Conservation (phyloP, 2,888 invertebrate species). For the Callosobruchus maculatus region DNA sequence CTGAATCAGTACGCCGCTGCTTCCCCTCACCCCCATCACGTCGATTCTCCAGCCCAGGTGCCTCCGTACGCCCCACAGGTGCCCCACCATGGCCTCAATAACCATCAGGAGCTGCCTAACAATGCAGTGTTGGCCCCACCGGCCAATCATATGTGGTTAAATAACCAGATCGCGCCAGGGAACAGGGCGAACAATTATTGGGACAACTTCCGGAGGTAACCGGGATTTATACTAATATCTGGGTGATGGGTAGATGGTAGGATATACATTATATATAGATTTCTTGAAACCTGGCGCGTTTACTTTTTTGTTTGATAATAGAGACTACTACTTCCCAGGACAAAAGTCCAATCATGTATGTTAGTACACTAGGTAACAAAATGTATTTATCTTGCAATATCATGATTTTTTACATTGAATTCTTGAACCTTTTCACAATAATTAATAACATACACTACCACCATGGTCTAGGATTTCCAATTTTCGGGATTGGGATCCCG, state of each 20-base stretch:
- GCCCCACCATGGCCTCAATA: conserved; percentile 33
- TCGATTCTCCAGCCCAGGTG: conserved; percentile 25
- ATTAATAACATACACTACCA: too few species aligned
- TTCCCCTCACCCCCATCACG: conserved; percentile 35
- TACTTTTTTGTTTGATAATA: too few species aligned
- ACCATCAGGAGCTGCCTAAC: conserved; percentile 31
- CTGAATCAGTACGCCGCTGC: conserved; percentile 42
- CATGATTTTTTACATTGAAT: too few species aligned
- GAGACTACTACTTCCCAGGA: too few species aligned
- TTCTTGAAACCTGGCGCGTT: too few species aligned
- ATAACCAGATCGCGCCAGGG: conserved; percentile 88
- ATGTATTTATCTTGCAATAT: too few species aligned
- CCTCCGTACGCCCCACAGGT: conserved; percentile 25
- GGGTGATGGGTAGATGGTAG: not conserved
- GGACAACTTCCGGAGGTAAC: conserved; percentile 92
- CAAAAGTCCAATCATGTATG: too few species aligned
- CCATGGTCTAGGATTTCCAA: too few species aligned
- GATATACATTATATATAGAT: too few species aligned
- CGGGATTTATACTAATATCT: not conserved
- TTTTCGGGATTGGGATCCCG: too few species aligned
- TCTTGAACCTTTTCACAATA: too few species aligned
- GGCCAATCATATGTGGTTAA: conserved; percentile 54
- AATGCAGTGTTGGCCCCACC: conserved; percentile 38
- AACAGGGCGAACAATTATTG: conserved; percentile 90
- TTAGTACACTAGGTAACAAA: too few species aligned